phyloP scores from a whole-genome alignment of 1,140 invertebrate species.

The Hestina assimilis region DNA sequence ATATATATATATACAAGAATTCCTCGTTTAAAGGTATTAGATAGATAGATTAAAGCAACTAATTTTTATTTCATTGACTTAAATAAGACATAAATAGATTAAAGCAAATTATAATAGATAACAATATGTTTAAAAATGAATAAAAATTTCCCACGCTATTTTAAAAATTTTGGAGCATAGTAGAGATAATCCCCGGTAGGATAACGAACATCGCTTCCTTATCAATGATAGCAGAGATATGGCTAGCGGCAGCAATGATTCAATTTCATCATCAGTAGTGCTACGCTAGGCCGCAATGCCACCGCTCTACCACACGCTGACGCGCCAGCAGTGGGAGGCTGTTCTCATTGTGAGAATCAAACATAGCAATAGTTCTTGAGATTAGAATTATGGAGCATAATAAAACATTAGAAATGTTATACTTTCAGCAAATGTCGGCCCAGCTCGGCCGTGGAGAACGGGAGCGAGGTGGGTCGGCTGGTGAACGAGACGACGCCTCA shows the following conservation, averaged over 20 bases:
- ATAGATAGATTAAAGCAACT: too few relatives aligned
- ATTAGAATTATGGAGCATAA: neutral
- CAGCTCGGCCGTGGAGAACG: constrained; percentile 60
- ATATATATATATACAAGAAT: too few relatives aligned
- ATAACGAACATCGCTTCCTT: constrained; percentile 6
- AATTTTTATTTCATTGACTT: too few relatives aligned
- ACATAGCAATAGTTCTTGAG: neutral
- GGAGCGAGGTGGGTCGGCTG: constrained; percentile 49
- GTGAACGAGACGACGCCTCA: constrained; percentile 70
- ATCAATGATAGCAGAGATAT: constrained; percentile 21
- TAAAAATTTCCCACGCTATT: constrained; percentile 2
- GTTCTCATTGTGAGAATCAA: constrained; percentile 46
- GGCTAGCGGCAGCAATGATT: neutral
- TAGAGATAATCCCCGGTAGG: constrained; percentile 5
- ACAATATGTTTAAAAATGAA: too few relatives aligned
- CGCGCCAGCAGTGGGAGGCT: constrained; percentile 59
- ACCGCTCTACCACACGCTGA: constrained; percentile 48
- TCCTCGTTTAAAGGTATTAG: too few relatives aligned
- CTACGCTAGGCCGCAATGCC: constrained; percentile 31
- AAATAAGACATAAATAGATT: neutral
- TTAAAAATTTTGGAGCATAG: neutral
- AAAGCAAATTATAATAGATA: too few relatives aligned
- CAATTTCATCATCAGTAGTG: constrained; percentile 1
- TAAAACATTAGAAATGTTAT: neutral
- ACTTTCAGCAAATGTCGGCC: constrained; percentile 67